Evolutionary conservation across 1,140 invertebrate species (phyloP), one percentile per base, ranked within the genome.

Genomic region (honey bee (Apis mellifera)): DNA sequence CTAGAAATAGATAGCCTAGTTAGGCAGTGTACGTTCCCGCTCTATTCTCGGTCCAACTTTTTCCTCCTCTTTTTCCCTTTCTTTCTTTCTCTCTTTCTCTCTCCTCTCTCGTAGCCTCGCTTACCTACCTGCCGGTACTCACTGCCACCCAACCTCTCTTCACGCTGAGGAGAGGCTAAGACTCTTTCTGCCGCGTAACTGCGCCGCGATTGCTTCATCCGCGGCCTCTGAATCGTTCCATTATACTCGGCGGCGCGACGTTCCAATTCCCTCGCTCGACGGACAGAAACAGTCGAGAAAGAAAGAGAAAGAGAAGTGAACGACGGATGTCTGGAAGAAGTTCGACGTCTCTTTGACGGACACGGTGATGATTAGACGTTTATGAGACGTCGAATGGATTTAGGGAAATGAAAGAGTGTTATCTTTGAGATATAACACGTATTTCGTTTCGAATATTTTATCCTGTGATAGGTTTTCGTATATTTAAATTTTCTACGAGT

Each of bases 1-100:
- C 86, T 87, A 88, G 86, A 88, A 88, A 88, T 88, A 88, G 86
- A 88, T 88, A 88, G 86, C 86, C 86, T 87, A 87, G 86, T 88
- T 88, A 80, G 86, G 86, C 73, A 88, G 86, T 88, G n/a, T 85
- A 87, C 83, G 78, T 83, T 85, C 86, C 48, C 83, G 79, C 86
- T 88, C 86, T 88, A 88, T 88, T 88, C 86, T 85, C 83, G 85
- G 77, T 77, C 75, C 71, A 82, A 75, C 86, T 84, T 79, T 82
- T 79, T 82, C 26, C 26, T 26, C 26, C 82, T 54, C 15, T 54
- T 13, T 13, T 32, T 32, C 32, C 32, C 32, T 32, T 32, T 32
- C 32, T 32, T 3, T 32, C 32, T 32, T 32, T 32, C 32, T 32
- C 2, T 15, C 54, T 17, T 1, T 55, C 15, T 32, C 2, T 17